phyloP scores from a whole-genome alignment of 1,140 invertebrate genomes.

The Euschistus heros region DNA sequence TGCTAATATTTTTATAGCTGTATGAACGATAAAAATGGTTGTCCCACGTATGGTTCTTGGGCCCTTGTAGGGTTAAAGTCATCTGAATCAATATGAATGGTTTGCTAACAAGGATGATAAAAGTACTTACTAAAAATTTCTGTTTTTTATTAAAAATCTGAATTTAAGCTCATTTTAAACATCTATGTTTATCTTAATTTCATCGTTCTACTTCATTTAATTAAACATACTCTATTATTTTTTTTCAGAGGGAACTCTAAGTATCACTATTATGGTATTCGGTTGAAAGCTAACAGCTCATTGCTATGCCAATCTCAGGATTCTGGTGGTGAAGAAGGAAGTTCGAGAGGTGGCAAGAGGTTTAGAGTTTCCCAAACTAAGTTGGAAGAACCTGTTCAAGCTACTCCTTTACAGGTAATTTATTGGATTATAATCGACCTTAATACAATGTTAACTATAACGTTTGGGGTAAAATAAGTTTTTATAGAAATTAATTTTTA shows the following conservation, averaged over 20 bases:
- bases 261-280: slow-evolving; percentile 99
- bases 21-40: no score
- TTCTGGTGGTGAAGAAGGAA: slow-evolving; percentile 16
- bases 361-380: slow-evolving; percentile 19
- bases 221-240: no score
- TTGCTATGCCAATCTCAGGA: slow-evolving; percentile 44
- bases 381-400: slow-evolving; percentile 26
- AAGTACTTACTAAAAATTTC: no score
- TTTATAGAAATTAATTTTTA: background rate
- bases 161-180: no score
- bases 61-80: no score
- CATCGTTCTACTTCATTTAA: no score
- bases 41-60: no score
- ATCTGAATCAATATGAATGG: no score
- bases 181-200: no score
- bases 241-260: slow-evolving; percentile 90
- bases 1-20: no score
- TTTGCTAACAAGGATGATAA: no score
- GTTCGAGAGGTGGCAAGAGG: slow-evolving; percentile 22
- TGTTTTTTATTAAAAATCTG: no score
- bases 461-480: background rate
- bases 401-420: slow-evolving; percentile 18
- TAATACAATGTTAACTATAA: background rate
- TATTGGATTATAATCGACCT: background rate
- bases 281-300: slow-evolving; percentile 81